A percentile compares a stretch with the other conserved stretches of the same genome.
These are phyloP conservation scores for Noctua fimbriata DNA, from an alignment of 2,888 invertebrate species.

Conservation along the genomic window DNA sequence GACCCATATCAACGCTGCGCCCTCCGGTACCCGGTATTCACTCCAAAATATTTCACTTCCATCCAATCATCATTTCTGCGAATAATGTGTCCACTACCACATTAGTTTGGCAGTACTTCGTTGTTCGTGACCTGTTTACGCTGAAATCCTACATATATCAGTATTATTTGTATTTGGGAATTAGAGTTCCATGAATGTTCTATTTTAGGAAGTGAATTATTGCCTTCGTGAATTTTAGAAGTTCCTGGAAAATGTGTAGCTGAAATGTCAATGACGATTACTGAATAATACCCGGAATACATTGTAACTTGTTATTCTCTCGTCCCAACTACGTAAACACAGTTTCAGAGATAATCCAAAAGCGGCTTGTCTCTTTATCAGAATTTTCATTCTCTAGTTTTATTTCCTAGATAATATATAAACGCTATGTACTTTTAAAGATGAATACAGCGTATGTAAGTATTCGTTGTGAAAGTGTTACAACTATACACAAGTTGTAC, in stretches of 20 bases:
- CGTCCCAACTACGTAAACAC: background rate
- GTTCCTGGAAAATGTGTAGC: background rate
- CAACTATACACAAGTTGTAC: slow-evolving; percentile 40
- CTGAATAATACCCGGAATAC: background rate
- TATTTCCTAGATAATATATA: background rate
- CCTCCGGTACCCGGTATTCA: background rate
- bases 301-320: background rate
- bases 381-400: background rate
- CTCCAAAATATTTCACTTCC: background rate
- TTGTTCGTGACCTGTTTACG: background rate
- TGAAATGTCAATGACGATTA: background rate
- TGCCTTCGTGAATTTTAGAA: background rate
- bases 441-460: background rate
- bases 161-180: background rate
- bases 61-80: background rate
- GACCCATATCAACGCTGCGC: background rate
- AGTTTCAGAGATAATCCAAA: background rate
- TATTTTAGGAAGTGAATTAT: background rate
- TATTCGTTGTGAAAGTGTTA: slow-evolving; percentile 24
- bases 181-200: background rate
- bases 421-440: background rate
- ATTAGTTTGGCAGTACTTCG: background rate
- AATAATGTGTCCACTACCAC: background rate
- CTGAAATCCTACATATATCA: background rate
- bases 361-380: background rate